Conservation (phyloP, 2,888 invertebrate genomes). For the Saturnia japonica region DNA sequence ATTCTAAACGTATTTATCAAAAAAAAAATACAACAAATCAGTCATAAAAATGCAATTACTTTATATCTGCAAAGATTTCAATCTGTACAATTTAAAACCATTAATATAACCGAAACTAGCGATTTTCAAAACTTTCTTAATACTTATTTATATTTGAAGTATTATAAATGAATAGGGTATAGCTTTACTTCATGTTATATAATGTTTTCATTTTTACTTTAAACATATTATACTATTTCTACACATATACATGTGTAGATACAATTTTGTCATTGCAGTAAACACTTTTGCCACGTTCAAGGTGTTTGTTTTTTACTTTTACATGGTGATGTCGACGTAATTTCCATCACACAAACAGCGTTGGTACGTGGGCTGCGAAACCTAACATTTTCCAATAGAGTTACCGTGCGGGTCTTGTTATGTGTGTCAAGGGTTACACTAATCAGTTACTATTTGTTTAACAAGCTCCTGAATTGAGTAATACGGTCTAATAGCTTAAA, state of each 20-base stretch:
- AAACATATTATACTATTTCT: background rate
- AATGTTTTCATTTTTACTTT: background rate
- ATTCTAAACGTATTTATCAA: background rate
- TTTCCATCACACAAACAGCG: constrained; percentile 42
- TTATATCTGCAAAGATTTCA: background rate
- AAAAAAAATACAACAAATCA: background rate
- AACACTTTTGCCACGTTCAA: constrained; percentile 14
- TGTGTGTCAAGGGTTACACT: constrained; percentile 78
- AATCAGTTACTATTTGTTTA: constrained; percentile 71
- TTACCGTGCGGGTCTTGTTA: constrained; percentile 65
- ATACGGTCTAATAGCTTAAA: constrained; percentile 42
- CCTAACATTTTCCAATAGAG: constrained; percentile 77
- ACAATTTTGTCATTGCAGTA: background rate
- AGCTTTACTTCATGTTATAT: no score
- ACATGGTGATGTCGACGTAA: constrained; percentile 36
- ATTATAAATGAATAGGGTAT: no score
- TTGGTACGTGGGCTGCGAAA: constrained; percentile 57
- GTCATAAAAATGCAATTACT: background rate
- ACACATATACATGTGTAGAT: no score
- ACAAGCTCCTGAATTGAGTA: constrained; percentile 65
- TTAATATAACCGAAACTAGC: background rate
- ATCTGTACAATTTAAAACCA: background rate
- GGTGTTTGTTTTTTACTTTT: constrained; percentile 20
- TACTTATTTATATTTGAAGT: no score
- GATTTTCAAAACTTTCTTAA: background rate